These are phyloP conservation scores for Choristoneura rosaceana DNA, from an alignment of 2,888 invertebrate species.

Conservation along the genomic window DNA sequence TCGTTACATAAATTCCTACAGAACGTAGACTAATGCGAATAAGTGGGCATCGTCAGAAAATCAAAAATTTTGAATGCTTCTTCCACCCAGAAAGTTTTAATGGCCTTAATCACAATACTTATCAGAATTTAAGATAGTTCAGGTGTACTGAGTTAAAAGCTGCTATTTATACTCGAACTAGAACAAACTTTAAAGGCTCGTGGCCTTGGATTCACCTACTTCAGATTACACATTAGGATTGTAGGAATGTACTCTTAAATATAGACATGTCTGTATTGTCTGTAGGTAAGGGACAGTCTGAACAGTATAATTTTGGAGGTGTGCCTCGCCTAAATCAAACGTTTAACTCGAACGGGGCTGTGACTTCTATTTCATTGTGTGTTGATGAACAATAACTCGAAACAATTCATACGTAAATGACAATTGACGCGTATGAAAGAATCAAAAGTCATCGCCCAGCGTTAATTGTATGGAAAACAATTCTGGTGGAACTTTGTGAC, in stretches of 20 bases:
- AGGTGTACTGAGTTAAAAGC: not conserved
- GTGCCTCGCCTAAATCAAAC: not conserved
- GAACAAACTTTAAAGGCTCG: not conserved
- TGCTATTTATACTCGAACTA: not conserved
- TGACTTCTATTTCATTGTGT: not conserved
- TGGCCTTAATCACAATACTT: no score
- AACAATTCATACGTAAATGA: conserved; percentile 27
- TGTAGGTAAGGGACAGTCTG: not conserved
- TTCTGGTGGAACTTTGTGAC: conserved; percentile 17
- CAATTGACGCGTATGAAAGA: conserved; percentile 36
- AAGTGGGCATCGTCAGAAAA: not conserved
- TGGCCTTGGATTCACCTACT: not conserved
- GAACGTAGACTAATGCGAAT: not conserved
- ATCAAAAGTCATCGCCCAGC: conserved; percentile 35
- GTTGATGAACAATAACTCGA: conserved; percentile 10
- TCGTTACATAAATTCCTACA: not conserved
- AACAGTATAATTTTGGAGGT: not conserved
- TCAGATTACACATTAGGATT: not conserved
- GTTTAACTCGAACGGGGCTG: not conserved
- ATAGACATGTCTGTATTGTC: not conserved
- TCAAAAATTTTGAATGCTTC: not conserved
- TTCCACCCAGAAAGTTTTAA: not conserved
- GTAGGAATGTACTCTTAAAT: not conserved
- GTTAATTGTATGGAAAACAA: conserved; percentile 40
- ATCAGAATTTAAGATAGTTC: not conserved